Percentiles rank a stretch among this genome's conserved stretches.
Evolutionary conservation across 2,888 invertebrate species (phyloP).

Genomic region (Nasonia oneida): DNA sequence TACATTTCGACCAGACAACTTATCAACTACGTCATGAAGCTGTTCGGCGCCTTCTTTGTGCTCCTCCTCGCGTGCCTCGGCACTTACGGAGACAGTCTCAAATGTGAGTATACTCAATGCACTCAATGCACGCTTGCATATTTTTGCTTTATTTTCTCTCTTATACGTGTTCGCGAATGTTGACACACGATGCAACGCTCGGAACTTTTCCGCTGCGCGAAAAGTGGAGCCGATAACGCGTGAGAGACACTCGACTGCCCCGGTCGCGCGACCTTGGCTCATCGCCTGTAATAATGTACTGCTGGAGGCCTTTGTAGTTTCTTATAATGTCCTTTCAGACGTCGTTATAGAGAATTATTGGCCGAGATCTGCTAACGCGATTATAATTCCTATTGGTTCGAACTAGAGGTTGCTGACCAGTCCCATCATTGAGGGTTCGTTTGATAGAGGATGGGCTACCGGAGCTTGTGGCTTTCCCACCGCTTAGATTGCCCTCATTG

Average conservation of each 20-base stretch:
- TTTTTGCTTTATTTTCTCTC: neutral
- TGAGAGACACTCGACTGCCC: neutral
- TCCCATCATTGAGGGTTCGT: neutral
- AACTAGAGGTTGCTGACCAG: neutral
- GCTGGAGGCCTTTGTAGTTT: neutral
- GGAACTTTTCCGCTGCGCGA: constrained; percentile 15
- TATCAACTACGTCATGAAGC: constrained; percentile 71
- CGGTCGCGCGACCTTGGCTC: constrained; percentile 35
- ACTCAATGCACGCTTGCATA: constrained; percentile 16
- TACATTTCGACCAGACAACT: neutral
- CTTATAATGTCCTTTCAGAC: constrained; percentile 24
- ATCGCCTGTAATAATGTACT: neutral
- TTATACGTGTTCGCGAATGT: neutral
- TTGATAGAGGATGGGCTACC: neutral
- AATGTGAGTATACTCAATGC: constrained; percentile 83
- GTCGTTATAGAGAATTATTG: constrained; percentile 17
- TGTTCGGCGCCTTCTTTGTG: constrained; percentile 80
- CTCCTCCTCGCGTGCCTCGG: constrained; percentile 79
- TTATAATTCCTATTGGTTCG: neutral
- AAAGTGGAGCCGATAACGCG: neutral
- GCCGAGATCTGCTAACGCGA: neutral
- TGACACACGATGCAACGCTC: neutral
- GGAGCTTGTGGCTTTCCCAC: neutral
- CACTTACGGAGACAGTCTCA: constrained; percentile 80
- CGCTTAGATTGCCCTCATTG: neutral